Evolutionary conservation across 2,888 invertebrate species (phyloP).

Genomic region (Cerceris rybyensis): DNA sequence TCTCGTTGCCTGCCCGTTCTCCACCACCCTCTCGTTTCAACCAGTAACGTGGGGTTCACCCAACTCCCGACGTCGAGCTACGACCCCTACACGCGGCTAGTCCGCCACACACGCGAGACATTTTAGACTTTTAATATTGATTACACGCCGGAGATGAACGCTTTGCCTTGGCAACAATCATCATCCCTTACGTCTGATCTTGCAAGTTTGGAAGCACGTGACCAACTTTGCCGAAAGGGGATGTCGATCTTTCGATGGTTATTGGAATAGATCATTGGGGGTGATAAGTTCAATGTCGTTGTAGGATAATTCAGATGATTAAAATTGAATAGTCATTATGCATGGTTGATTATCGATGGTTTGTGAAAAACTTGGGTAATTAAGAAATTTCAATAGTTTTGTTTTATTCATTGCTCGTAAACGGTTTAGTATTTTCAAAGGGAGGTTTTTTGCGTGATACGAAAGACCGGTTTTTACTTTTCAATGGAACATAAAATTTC

Average conservation of each 20-base stretch:
- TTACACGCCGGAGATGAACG: constrained; percentile 77
- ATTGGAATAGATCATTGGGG: too few relatives aligned
- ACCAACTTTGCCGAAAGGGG: too few relatives aligned
- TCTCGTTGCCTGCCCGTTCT: constrained; percentile 47
- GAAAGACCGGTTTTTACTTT: background rate
- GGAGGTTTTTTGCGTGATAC: background rate
- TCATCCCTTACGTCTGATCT: constrained; percentile 4
- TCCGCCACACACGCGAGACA: constrained; percentile 79
- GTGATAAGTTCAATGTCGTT: too few relatives aligned
- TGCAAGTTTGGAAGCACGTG: background rate
- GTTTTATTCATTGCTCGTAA: too few relatives aligned
- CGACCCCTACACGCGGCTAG: constrained; percentile 68
- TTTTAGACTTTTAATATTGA: constrained; percentile 81
- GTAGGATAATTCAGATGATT: too few relatives aligned
- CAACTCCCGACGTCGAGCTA: constrained; percentile 64
- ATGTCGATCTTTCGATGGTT: too few relatives aligned
- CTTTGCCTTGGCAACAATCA: constrained; percentile 42
- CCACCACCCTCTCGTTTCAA: constrained; percentile 58
- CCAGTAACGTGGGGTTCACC: constrained; percentile 66
- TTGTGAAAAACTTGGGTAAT: too few relatives aligned
- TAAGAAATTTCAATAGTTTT: too few relatives aligned
- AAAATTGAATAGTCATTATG: too few relatives aligned
- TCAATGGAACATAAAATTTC: constrained; percentile 3
- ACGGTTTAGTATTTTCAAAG: background rate
- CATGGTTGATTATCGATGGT: too few relatives aligned